These are phyloP conservation scores for Thalassophryne amazonica DNA, from an alignment of 2,797 vertebrate genomes.

Conservation along the genomic window DNA sequence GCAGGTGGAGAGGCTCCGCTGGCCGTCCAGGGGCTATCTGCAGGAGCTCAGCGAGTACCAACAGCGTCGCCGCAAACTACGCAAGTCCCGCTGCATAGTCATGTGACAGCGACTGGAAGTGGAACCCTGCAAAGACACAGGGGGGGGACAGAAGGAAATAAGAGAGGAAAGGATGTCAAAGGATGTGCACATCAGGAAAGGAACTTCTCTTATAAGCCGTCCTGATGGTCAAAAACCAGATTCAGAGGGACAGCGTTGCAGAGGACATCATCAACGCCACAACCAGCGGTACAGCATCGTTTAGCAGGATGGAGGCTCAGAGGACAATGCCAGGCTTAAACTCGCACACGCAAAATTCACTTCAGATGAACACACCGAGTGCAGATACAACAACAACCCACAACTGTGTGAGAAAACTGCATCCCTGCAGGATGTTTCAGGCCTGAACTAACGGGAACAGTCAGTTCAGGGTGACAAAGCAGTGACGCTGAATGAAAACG, in stretches of 20 bases:
- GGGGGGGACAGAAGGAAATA: background rate
- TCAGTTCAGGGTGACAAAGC: constrained; percentile 10
- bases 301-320: no score
- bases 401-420: constrained; percentile 4
- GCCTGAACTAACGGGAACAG: background rate
- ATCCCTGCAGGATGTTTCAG: constrained; percentile 2
- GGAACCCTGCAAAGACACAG: constrained; percentile 19
- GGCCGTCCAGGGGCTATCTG: constrained; percentile 92
- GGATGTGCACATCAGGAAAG: background rate
- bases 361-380: constrained; percentile 11
- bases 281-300: background rate
- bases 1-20: constrained; percentile 91
- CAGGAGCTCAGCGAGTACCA: constrained; percentile 95
- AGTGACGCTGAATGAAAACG: background rate
- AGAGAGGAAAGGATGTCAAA: background rate
- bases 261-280: background rate
- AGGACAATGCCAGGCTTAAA: no score
- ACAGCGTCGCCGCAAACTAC: constrained; percentile 88
- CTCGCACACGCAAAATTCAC: constrained; percentile 32
- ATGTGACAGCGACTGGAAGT: constrained; percentile 80
- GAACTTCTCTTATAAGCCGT: background rate
- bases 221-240: constrained; percentile 14
- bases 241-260: background rate
- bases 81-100: constrained; percentile 87
- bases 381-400: constrained; percentile 7